These are phyloP conservation scores for Amphiprion ocellaris DNA, from an alignment of 2,113 vertebrate genomes.

Conservation along the genomic window DNA sequence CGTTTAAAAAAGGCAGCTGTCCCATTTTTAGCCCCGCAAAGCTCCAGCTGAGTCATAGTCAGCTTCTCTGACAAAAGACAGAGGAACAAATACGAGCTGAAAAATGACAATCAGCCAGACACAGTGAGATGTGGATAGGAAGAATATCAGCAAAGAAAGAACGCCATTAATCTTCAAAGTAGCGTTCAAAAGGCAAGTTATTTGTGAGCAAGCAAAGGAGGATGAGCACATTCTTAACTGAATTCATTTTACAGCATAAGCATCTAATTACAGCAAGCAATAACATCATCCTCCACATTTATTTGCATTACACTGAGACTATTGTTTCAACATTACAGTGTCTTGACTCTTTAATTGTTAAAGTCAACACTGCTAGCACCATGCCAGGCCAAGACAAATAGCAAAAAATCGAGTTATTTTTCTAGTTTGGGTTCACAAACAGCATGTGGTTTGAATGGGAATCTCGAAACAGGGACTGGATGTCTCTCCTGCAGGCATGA, in stretches of 20 bases:
- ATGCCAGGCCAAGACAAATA: slow-evolving; percentile 41
- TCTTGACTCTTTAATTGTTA: slow-evolving; percentile 27
- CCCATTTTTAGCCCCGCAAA: slow-evolving; percentile 71
- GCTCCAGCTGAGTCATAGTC: slow-evolving; percentile 77
- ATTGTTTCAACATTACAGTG: slow-evolving; percentile 33
- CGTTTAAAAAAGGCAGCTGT: slow-evolving; percentile 76
- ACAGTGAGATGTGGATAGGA: slow-evolving; percentile 33
- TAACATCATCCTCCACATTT: not conserved
- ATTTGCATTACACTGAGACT: slow-evolving; percentile 18
- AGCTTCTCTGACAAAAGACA: slow-evolving; percentile 60
- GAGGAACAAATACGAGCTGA: slow-evolving; percentile 56
- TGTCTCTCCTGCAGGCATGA: slow-evolving; percentile 30
- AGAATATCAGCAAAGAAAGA: slow-evolving; percentile 25
- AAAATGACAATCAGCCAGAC: slow-evolving; percentile 62
- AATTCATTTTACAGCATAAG: slow-evolving; percentile 19
- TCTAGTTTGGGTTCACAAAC: slow-evolving; percentile 24
- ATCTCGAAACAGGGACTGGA: slow-evolving; percentile 27
- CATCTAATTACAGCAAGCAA: slow-evolving; percentile 30
- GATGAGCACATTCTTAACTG: slow-evolving; percentile 6
- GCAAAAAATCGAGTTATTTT: slow-evolving; percentile 44
- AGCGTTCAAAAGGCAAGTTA: slow-evolving; percentile 33
- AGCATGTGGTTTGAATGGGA: slow-evolving; percentile 45
- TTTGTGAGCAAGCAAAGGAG: slow-evolving; percentile 31
- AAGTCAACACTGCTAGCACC: slow-evolving; percentile 36
- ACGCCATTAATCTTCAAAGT: slow-evolving; percentile 25